These are phyloP conservation scores for Drosophila willistoni DNA, from an alignment of 1,140 invertebrate genomes.

Conservation along the genomic window DNA sequence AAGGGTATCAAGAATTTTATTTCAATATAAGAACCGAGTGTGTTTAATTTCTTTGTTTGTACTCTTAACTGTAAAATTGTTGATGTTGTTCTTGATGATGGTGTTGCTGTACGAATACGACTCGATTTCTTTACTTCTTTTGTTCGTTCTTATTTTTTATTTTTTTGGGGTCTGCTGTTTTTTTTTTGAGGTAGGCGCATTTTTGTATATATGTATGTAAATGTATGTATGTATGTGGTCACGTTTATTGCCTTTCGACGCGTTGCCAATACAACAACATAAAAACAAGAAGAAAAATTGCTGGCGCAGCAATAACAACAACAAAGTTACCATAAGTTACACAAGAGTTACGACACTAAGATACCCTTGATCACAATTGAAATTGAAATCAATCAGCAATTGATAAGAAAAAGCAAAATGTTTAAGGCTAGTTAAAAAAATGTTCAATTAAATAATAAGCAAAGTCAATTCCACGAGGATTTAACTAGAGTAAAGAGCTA, in stretches of 20 bases:
- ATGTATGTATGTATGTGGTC: constrained; percentile 39
- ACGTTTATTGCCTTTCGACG: constrained; percentile 57
- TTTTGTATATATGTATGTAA: neutral
- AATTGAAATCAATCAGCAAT: no score
- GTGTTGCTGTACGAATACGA: neutral
- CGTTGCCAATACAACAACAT: constrained; percentile 49
- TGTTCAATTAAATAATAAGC: no score
- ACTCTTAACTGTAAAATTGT: constrained; percentile 5
- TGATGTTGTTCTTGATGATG: neutral
- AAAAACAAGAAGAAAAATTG: constrained; percentile 13
- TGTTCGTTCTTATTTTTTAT: constrained; percentile 2
- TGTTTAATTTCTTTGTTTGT: constrained; percentile 3
- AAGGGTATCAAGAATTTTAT: neutral
- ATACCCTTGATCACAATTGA: neutral
- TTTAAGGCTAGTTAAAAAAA: no score
- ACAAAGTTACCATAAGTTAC: constrained; percentile 17
- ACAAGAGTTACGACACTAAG: neutral
- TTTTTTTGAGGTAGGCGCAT: neutral
- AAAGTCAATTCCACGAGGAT: no score
- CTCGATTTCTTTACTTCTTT: constrained; percentile 8
- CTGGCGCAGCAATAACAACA: constrained; percentile 21
- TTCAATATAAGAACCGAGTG: neutral
- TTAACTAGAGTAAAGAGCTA: no score
- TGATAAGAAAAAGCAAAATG: no score
- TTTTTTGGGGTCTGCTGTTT: neutral